Base-by-base conservation (phyloP, 2,113 vertebrate species). In the Colistium nudipinnis region DNA sequence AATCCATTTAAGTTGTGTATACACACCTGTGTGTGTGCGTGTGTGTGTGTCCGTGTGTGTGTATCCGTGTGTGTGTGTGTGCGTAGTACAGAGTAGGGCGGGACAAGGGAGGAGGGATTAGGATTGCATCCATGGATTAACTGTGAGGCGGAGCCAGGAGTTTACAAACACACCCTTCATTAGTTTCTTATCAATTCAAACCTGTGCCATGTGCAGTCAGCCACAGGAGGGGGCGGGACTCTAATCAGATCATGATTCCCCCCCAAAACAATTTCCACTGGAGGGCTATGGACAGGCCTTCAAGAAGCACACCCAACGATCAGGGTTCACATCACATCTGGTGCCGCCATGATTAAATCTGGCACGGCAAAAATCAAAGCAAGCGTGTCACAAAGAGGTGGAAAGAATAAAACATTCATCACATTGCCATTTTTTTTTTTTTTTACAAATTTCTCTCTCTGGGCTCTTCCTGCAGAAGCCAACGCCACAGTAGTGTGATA, bases 111-210 rank as follows among this genome's bases (percentile, higher is more conserved):
- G 41, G 10, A 24, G 19, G n/a, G 45, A 59, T 31, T 12, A 68
- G 35, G 55, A 49, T 6, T 47, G 62, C 25, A 24, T 60, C 47
- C 3, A n/a, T 45, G 60, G 64, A 70, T 68, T 74, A 86, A 72
- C 6, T 31, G 5, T 2, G 13, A 53, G 35, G 11, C 30, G 2
- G 47, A 56, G 60, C 67, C 51, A 51, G 74, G 51, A 70, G 72
- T 79, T 78, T 82, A 76, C 72, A 75, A 84, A 89, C 51, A 74
- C 77, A 65, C 35, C 12, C 48, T 74, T 79, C 74, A 63, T 83
- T 70, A 68, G 24, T 77, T 74, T 55, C 53, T 52, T 76, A 83
- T 80, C 41, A 61, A 75, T 68, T 81, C 60, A 67, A 75, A 81
- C 47, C 53, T 74, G 55, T 62, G 62, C 71, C 81, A 78, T 76